A percentile compares a stretch with the other conserved stretches of the same genome.
Conservation (phyloP, 2,888 invertebrate species). For the Stenolophus ochropezus region DNA sequence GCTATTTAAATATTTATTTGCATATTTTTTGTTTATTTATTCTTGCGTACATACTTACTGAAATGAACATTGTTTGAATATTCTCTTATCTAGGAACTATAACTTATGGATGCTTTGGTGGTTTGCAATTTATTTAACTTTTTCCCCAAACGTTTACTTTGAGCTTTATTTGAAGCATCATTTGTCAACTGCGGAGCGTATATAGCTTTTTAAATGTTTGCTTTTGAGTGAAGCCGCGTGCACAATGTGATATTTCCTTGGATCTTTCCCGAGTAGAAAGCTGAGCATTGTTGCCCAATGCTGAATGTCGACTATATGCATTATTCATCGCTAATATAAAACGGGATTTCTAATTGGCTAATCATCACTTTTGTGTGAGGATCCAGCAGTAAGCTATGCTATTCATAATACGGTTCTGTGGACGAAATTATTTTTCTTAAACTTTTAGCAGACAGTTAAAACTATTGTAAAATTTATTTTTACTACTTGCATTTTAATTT, state of each 20-base stretch:
- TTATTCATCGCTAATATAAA: slow-evolving; percentile 38
- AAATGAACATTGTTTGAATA: no score
- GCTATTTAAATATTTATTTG: no score
- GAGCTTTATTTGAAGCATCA: background rate
- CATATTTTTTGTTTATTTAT: no score
- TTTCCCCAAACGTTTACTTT: background rate
- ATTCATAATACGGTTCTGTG: background rate
- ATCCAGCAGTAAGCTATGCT: background rate
- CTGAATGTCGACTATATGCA: background rate
- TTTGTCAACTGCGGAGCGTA: background rate
- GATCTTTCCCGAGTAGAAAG: slow-evolving; percentile 31
- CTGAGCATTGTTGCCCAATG: slow-evolving; percentile 36
- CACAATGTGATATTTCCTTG: slow-evolving; percentile 11
- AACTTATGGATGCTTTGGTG: background rate
- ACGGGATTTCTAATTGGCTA: slow-evolving; percentile 42
- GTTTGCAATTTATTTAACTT: background rate
- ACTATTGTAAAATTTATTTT: no score
- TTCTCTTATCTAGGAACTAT: background rate
- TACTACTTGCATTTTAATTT: no score
- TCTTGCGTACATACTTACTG: no score
- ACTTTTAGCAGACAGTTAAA: no score
- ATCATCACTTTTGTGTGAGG: slow-evolving; percentile 15
- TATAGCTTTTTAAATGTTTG: background rate
- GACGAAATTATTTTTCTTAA: no score
- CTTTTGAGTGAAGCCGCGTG: background rate